A percentile compares a stretch with the other conserved stretches of the same genome.
Conservation (phyloP, 2,797 vertebrate genomes). For the Danio choprae region DNA sequence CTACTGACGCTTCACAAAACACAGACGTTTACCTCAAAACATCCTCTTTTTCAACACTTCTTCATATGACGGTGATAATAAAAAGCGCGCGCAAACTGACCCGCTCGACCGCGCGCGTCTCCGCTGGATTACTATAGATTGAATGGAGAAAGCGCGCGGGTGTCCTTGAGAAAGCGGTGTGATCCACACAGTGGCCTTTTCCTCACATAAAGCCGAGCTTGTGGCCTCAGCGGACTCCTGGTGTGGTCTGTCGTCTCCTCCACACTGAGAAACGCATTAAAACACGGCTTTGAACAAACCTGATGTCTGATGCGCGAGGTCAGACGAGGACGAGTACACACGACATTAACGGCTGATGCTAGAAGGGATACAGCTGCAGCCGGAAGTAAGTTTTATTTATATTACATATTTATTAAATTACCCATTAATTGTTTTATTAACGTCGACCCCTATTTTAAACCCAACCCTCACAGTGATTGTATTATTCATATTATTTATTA, state of each 20-base stretch:
- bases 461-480: no score
- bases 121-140: background rate
- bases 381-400: no score
- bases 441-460: no score
- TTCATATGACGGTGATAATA: background rate
- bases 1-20: background rate
- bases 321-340: background rate
- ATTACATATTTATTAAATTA: no score
- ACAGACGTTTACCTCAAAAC: background rate
- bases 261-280: background rate
- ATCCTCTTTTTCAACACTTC: background rate
- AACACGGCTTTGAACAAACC: constrained; percentile 1
- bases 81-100: background rate
- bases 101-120: background rate
- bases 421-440: no score
- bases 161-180: background rate
- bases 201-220: background rate
- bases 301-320: background rate
- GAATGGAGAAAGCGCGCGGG: background rate
- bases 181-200: constrained; percentile 6
- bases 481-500: no score
- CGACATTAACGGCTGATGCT: no score
- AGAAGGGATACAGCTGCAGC: no score
- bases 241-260: background rate
- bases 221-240: background rate